Evolutionary conservation across 2,113 vertebrate species (phyloP), one percentile per base, ranked within the genome.

Genomic region (Chroicocephalus ridibundus): DNA sequence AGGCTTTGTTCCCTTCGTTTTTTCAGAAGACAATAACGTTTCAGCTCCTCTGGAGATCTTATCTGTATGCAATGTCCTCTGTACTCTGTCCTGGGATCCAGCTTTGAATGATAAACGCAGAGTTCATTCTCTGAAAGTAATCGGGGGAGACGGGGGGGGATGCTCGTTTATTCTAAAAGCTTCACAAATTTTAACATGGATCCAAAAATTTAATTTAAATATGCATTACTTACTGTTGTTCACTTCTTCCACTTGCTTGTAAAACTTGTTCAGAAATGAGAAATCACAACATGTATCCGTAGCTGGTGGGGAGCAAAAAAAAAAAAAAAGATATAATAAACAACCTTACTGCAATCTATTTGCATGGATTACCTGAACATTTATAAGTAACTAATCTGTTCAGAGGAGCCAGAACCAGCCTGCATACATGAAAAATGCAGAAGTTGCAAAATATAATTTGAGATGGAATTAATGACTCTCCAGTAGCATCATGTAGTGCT

Each of bases 341-440:
- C 61, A 91, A n/a, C 57, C 58, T 46, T 62, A 69, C 40, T 1
- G 15, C 66, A 91, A 87, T 86, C 70, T 80, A 72, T 93, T 92
- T 97, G 88, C 83, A 82, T 93, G 91, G 74, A 81, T 95, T 95
- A 91, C 77, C 71, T 82, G 86, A 89, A 84, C 84, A 44, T 69
- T 95, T 94, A 54, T 36, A 93, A 95, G 83, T 84, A 93, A 82
- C 74, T 91, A 89, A 93, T 89, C 91, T 91, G 47, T 79, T 89
- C 74, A 54, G 80, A 95, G 44, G 38, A 89, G 61, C 13, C 46
- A 74, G 68, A 82, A 80, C 83, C 75, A 84, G 68, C 42, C 76
- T 83, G 78, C 8, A 34, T 34, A 55, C 40, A 47, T 93, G 55
- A 92, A 90, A 95, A 95, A 86, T 64, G 72, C 83, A 94, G 49